Evolutionary conservation across 2,797 vertebrate species (phyloP), one percentile per base, ranked within the genome.

Genomic region (Potorous gilbertii): DNA sequence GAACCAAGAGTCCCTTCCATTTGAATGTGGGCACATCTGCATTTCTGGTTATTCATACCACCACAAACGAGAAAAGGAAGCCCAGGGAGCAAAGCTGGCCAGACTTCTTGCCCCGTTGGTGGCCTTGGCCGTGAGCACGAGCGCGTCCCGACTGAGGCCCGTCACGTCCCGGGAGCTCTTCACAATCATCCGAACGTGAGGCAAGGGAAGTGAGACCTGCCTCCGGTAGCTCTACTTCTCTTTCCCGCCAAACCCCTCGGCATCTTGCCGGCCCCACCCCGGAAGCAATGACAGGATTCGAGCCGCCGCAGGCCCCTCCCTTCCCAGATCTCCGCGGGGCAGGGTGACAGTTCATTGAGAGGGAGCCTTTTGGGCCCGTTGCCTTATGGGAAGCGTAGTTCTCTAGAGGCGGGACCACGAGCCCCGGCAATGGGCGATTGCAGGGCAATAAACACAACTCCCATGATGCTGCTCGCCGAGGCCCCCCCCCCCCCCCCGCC

Each of bases 151-250:
- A 98, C 99, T 99, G 98, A 99, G 99, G 98, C 99, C 99, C 95
- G 99, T 99, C 0, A 99, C 99, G 92, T 99, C 99, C 0, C 99
- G 99, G 12, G 99, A 99, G 94, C 99, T 99, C 98, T 99, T 99
- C 99, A 99, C 99, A 94, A 99, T 99, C 96, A 99, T 96, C 57
- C 99, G 99, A 95, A 99, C 99, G 3, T 99, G 99, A 92, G 99
- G 99, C 55, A 99, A 98, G 0, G 99, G 99, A 28, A 99, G 98
- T 31, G 99, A 99, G 94, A 99, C 98, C 34, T 96, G 97, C 95
- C 99, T 99, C 97, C 95, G 98, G 24, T 98, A 98, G 0, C 66
- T 95, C 14, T 96, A 93, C 90, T 96, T 98, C 54, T 98, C 98
- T 46, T 55, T 96, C 54, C 98, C 97, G 54, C 97, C 93, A 93